Conservation (phyloP, 1,140 invertebrate species). For the Zaprionus inermis region DNA sequence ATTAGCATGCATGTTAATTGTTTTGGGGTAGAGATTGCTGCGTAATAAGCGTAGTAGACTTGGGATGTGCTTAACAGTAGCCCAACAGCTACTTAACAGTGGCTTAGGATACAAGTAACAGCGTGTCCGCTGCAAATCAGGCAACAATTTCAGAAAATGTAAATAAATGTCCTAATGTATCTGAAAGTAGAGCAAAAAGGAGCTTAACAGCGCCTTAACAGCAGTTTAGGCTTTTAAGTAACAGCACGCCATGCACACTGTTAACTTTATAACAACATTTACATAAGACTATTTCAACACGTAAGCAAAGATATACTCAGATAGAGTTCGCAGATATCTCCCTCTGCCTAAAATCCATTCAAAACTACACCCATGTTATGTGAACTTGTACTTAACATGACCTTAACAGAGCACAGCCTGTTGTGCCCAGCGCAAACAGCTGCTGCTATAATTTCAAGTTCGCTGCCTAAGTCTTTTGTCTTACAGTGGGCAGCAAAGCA, state of each 20-base stretch:
- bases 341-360: too few species aligned
- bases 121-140: too few species aligned
- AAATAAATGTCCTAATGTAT: too few species aligned
- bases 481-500: background rate
- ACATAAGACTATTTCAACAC: too few species aligned
- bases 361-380: too few species aligned
- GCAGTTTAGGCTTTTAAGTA: too few species aligned
- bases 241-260: background rate
- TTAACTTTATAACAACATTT: too few species aligned
- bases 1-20: conserved; percentile 4
- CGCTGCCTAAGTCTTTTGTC: conserved; percentile 55
- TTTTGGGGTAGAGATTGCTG: background rate
- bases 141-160: too few species aligned
- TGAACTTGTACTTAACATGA: background rate
- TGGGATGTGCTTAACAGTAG: background rate
- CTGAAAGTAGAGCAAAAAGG: too few species aligned
- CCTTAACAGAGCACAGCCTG: background rate
- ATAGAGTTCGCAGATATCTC: too few species aligned
- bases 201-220: too few species aligned
- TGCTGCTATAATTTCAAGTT: conserved; percentile 36
- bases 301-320: too few species aligned
- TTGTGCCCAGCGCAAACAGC: background rate
- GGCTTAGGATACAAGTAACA: background rate
- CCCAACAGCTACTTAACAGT: background rate
- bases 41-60: background rate